Evolutionary conservation across 2,888 invertebrate genomes (phyloP), one percentile per base, ranked within the genome.

Genomic region (Oconnorella tubifera): DNA sequence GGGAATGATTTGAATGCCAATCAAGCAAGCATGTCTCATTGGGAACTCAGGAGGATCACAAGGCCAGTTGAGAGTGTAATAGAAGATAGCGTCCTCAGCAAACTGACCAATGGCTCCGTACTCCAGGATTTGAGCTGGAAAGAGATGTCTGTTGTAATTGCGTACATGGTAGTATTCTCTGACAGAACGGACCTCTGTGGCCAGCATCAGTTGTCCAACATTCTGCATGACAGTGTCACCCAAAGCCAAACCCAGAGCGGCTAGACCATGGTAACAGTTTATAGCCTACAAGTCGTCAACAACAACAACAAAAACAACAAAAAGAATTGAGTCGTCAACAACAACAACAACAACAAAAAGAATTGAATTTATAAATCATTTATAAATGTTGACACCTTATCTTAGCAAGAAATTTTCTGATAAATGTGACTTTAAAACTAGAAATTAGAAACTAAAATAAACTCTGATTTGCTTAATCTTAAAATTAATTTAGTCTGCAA

Each of bases 1-100:
- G 0, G 76, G 76, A 48, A 76, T 75, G 32, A 76, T 68, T 65
- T 76, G 76, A 2, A 76, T 76, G 19, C 76, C 76, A 1, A 75
- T 72, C 27, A 76, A 66, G 64, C 76, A 76, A 1, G 72, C 76
- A 63, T 76, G 76, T 50, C 76, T 66, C 72, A 74, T 74, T 1
- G 76, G 76, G 59, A 75, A 76, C 32, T 69, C 67, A 59, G 74
- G 73, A 0, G 76, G 76, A 62, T 72, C 74, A 64, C 76, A 76
- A 6, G 74, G 73, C 76, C 76, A 75, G 70, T 76, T 68, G 33
- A 76, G 68, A 1, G 76, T 76, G 66, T 76, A 76, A 14, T 71
- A 69, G 40, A 74, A 75, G 60, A 74, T 74, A 56, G 69, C 72
- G 48, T 74, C 70, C 62, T 76, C 76, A 2, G 72, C 73, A 6